Base-by-base conservation (phyloP, 2,113 vertebrate species). In the Phrynocephalus versicolor region DNA sequence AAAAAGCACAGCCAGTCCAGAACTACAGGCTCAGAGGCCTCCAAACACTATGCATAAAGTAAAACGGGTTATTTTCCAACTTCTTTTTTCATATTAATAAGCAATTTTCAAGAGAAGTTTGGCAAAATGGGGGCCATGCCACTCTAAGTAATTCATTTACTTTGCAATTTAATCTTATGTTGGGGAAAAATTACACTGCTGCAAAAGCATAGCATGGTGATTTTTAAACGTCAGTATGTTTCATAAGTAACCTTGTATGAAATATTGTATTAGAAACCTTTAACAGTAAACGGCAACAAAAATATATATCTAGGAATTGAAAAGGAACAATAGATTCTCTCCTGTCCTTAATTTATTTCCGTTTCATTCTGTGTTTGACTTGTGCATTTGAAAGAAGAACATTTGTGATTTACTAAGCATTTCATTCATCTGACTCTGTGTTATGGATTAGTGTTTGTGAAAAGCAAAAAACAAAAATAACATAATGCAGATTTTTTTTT, bases 131-230 rank as follows among this genome's bases (percentile, higher is more conserved):
- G 95, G 97, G 96, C 96, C 96, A 97, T 91, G 95, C 94, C 96
- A 96, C 96, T 97, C 94, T 97, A 96, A 96, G 97, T 98, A 98
- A 98, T 98, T 98, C 96, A 98, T 98, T 98, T 97, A 98, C 98
- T 97, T 98, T 96, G 96, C 97, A 97, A 98, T 98, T 97, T 98
- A 97, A 97, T 98, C 97, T 96, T 96, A 97, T 92, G 94, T 96
- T 97, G 95, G 95, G 96, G 97, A 96, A 95, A 97, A 96, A 97
- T 96, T 95, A 95, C 94, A 92, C 93, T 96, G 95, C 96, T 96
- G 95, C 95, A 94, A 93, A 93, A 90, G 94, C 91, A 94, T 88
- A 95, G 94, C 92, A 90, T 95, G 96, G 97, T 97, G 96, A 98
- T 98, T 98, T 98, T 97, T 98, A 97, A 97, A 97, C 96, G 97